Percentiles rank a stretch among this genome's conserved stretches.
Conservation (phyloP, 1,140 invertebrate species). For the Danaus melanippus region DNA sequence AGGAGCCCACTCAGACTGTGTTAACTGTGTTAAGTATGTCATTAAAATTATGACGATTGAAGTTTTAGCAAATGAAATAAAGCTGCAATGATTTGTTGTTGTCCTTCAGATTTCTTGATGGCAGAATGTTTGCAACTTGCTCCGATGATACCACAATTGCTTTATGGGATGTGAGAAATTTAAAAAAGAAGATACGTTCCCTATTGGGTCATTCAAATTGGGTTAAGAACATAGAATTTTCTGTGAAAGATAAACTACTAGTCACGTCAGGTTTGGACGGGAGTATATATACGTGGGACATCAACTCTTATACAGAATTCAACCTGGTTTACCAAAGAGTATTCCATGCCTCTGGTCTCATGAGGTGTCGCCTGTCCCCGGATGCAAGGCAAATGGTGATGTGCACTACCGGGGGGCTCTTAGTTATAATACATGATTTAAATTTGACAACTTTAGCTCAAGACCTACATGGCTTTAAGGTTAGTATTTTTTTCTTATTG, state of each 20-base stretch:
- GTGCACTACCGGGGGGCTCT: constrained; percentile 89
- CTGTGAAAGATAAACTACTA: constrained; percentile 85
- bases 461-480: constrained; percentile 90
- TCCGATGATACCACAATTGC: constrained; percentile 94
- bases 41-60: neutral
- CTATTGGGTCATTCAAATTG: constrained; percentile 93
- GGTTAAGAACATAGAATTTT: constrained; percentile 98
- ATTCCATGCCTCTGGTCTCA: constrained; percentile 87
- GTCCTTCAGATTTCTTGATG: constrained; percentile 85
- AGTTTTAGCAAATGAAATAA: too few species aligned
- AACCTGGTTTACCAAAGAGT: constrained; percentile 85
- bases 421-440: constrained; percentile 92
- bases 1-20: constrained; percentile 90
- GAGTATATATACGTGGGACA: constrained; percentile 95
- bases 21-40: constrained; percentile 91
- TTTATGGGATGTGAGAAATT: constrained; percentile 91
- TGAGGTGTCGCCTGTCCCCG: constrained; percentile 90
- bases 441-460: constrained; percentile 83
- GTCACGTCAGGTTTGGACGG: constrained; percentile 95
- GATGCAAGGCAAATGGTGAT: constrained; percentile 91
- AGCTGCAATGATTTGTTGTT: neutral
- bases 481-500: constrained; percentile 44
- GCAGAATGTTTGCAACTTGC: constrained; percentile 91
- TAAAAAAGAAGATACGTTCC: constrained; percentile 83
- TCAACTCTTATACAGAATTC: constrained; percentile 88